Evolutionary conservation across 2,888 invertebrate genomes (phyloP), one percentile per base, ranked within the genome.

Genomic region (Himalopsyche japonica): DNA sequence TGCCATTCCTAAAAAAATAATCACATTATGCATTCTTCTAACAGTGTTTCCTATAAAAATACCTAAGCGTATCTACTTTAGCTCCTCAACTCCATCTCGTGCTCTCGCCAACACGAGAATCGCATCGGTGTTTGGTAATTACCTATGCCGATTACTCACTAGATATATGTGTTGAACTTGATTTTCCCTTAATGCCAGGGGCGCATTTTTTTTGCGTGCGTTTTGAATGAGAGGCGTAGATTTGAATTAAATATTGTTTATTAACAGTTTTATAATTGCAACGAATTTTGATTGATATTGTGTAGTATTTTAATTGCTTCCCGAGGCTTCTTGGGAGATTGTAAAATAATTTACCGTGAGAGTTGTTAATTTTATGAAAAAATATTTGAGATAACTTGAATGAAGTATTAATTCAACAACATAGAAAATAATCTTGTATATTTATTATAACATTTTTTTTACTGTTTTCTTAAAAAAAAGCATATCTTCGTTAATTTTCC

Each of bases 1-100:
- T 81, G 82, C 77, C 78, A 37, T 32, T 49, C 48, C n/a, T 48
- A 10, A 82, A 82, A 78, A 82, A 78, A 70, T 27, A 70, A 27
- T 70, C 70, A 70, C 70, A 70, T 70, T 81, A 76, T 47, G 57
- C 49, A 81, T 49, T 79, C 79, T 10, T 10, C 79, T 15, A 27
- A 27, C 15, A 70, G 70, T 27, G 27, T 27, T 70, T 70, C 27
- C 12, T 24, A 27, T 70, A 27, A 70, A 70, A 70, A 70, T 70
- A 70, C 27, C 27, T 70, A 27, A 12, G 70, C 70, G 27, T 70
- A 70, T 30, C 70, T 70, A 5, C 27, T 27, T 27, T 8, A 30
- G 70, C 27, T 27, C 70, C 0, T 15, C 70, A 27, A 27, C 70
- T 70, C 5, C 30, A 15, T 30, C 27, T 27, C 4, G 20, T 12